Evolutionary conservation across 2,113 vertebrate genomes (phyloP), one percentile per base, ranked within the genome.

Genomic region (Corvus cornix): DNA sequence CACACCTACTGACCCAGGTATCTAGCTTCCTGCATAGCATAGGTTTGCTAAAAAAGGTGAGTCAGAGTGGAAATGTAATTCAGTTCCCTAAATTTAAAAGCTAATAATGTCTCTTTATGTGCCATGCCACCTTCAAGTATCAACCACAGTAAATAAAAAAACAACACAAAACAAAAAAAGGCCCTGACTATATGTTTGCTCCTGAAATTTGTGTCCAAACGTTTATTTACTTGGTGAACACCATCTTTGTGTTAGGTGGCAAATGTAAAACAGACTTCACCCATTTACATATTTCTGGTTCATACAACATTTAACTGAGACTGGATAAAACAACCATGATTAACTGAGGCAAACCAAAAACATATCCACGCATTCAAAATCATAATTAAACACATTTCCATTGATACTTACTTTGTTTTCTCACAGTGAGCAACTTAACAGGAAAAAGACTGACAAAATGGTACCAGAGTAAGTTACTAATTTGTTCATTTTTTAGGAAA

Each of bases 261-360:
- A 92, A 89, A 95, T 53, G 83, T 23, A 79, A 93, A 91, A 6
- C n/a, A 83, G 46, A 77, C 67, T 72, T 83, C 18, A 33, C 15
- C 35, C 49, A 64, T 52, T 90, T 58, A 66, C 23, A 13, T 80
- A 53, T 46, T 86, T 92, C 67, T 80, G 53, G 21, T 73, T 90
- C 46, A 17, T 46, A 31, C 4, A 83, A 8, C 33, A 67, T 70
- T 90, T 95, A 60, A 66, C 58, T 62, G 49, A 90, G 78, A 79
- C 22, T 73, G 46, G 20, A 26, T 75, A 83, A 2, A 93, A 66
- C 28, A 27, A 59, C 39, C 46, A 35, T 62, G 59, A 88, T 62
- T 62, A 93, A 90, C 41, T 53, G 27, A 76, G 20, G 58, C 46
- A 94, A 93, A 96, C 22, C n/a, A 92, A 94, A 92, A 69, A 33